Evolutionary conservation across 1,140 invertebrate species (phyloP).

Genomic region (Ladona fulva): DNA sequence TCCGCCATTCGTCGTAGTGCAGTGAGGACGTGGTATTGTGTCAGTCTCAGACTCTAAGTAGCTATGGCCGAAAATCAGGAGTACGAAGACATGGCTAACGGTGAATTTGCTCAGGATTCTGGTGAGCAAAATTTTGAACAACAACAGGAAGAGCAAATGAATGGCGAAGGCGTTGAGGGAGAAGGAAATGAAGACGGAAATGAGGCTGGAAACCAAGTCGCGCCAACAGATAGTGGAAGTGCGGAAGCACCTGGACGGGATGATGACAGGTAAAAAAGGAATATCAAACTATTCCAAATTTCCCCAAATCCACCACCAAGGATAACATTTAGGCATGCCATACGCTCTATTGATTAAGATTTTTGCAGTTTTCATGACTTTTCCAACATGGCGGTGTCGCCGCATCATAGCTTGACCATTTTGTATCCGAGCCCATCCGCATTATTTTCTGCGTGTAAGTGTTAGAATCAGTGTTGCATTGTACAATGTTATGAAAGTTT

Average conservation of each 20-base stretch:
- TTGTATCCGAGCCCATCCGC: not conserved
- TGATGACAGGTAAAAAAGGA: constrained; percentile 19
- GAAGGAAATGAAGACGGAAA: constrained; percentile 11
- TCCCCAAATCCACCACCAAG: not conserved
- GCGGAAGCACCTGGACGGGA: constrained; percentile 25
- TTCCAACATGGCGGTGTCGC: not conserved
- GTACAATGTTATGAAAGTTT: too few relatives aligned
- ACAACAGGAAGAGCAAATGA: constrained; percentile 11
- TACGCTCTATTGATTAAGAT: not conserved
- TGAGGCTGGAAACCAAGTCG: not conserved
- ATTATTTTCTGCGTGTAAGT: too few relatives aligned
- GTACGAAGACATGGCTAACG: constrained; percentile 16
- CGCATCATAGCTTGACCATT: not conserved
- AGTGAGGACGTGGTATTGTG: constrained; percentile 1
- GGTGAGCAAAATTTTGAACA: constrained; percentile 14
- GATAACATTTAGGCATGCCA: not conserved
- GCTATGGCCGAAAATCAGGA: constrained; percentile 16
- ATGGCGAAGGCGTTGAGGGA: constrained; percentile 5
- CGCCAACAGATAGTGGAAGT: constrained; percentile 21
- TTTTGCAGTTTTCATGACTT: not conserved
- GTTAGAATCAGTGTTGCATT: too few relatives aligned
- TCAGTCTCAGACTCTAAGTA: not conserved
- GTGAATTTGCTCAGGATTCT: constrained; percentile 11
- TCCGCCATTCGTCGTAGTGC: constrained; percentile 12
- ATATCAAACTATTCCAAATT: not conserved